Percentiles rank a stretch among this genome's conserved stretches.
Evolutionary conservation across 2,113 vertebrate species (phyloP).

Genomic region (Tympanuchus pallidicinctus): DNA sequence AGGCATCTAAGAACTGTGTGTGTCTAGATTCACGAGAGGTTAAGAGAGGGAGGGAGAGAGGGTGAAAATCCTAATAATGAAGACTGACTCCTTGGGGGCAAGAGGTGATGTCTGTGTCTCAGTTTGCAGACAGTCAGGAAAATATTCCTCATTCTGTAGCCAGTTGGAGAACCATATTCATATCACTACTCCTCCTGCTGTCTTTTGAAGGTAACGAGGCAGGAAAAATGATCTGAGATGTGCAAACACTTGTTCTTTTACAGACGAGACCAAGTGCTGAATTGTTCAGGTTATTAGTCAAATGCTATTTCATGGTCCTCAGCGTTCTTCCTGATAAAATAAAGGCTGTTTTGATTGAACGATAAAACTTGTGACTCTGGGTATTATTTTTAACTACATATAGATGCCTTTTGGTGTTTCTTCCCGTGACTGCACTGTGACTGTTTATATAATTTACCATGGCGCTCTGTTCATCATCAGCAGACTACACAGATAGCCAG

Average conservation of each 20-base stretch:
- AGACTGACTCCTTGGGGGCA: background rate
- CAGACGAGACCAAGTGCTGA: background rate
- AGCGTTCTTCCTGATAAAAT: background rate
- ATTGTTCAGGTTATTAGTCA: background rate
- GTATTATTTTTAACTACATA: conserved; percentile 4
- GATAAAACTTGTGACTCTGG: conserved; percentile 2
- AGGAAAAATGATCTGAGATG: background rate
- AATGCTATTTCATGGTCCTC: background rate
- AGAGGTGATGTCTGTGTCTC: background rate
- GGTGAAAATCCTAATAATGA: background rate
- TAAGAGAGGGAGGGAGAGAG: background rate
- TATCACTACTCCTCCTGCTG: background rate
- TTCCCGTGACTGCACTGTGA: conserved; percentile 22
- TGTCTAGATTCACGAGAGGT: background rate
- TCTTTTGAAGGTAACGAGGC: background rate
- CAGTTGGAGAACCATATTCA: background rate
- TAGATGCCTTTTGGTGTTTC: conserved; percentile 11
- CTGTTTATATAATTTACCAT: conserved; percentile 33
- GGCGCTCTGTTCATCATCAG: background rate
- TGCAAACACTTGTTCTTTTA: background rate
- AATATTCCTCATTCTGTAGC: background rate
- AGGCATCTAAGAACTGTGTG: background rate
- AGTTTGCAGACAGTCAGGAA: background rate
- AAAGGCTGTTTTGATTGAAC: background rate
- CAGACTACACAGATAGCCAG: background rate